Conservation (phyloP, 2,888 invertebrate genomes). For the Drosophila mimica region DNA sequence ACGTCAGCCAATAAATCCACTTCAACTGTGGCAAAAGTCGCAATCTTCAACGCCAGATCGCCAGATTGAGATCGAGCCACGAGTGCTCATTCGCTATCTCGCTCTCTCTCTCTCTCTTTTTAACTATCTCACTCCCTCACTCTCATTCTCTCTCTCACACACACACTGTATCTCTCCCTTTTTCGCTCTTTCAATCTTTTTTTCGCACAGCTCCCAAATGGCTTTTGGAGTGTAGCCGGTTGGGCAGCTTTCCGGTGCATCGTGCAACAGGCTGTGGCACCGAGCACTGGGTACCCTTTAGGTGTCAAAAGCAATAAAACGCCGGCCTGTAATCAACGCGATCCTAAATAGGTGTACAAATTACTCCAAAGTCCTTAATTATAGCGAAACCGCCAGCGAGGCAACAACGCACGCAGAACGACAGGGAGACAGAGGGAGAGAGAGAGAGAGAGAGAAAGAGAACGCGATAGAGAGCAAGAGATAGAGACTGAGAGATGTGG, state of each 20-base stretch:
- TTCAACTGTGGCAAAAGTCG: slow-evolving; percentile 69
- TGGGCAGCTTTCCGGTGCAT: slow-evolving; percentile 33
- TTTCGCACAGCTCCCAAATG: slow-evolving; percentile 69
- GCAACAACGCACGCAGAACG: slow-evolving; percentile 11
- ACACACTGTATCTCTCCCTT: neutral
- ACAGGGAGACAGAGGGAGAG: neutral
- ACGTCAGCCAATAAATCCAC: slow-evolving; percentile 84
- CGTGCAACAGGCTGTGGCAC: neutral
- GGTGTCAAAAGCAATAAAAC: slow-evolving; percentile 85
- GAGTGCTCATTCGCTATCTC: slow-evolving; percentile 6
- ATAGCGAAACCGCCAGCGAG: slow-evolving; percentile 83
- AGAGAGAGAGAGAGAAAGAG: slow-evolving; percentile 3
- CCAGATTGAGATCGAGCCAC: slow-evolving; percentile 57
- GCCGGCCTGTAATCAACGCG: slow-evolving; percentile 86
- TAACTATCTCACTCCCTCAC: neutral
- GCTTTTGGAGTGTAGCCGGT: slow-evolving; percentile 42
- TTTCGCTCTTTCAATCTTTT: slow-evolving; percentile 12
- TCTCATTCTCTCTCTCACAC: slow-evolving; percentile 1
- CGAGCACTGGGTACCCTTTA: slow-evolving; percentile 82
- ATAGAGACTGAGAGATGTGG: neutral
- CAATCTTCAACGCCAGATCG: slow-evolving; percentile 68
- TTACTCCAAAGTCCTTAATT: slow-evolving; percentile 85
- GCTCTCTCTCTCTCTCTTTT: neutral
- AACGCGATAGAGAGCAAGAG: slow-evolving; percentile 5
- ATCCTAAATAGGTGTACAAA: slow-evolving; percentile 85